These are phyloP conservation scores for Apaloderma vittatum DNA, from an alignment of 2,113 vertebrate species.

Conservation along the genomic window DNA sequence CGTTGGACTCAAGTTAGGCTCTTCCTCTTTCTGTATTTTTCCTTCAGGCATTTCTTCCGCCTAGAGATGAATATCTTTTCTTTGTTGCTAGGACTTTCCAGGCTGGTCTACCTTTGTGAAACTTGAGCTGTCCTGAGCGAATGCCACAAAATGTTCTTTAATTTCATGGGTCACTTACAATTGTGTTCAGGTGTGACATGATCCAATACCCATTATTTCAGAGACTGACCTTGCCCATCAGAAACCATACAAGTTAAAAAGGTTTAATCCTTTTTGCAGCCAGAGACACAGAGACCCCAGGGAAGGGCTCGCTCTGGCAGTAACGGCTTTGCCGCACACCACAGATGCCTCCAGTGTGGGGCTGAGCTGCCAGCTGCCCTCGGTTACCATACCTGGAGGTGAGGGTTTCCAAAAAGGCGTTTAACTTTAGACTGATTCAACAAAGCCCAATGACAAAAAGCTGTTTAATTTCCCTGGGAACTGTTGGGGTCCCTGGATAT, in stretches of 20 bases:
- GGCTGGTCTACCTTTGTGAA: not conserved
- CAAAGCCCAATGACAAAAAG: not conserved
- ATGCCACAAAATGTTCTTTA: not conserved
- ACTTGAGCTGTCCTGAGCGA: not conserved
- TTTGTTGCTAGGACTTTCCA: not conserved
- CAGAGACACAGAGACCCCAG: not conserved
- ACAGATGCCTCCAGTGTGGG: rapidly evolving
- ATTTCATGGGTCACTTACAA: not conserved
- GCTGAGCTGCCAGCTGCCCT: not conserved
- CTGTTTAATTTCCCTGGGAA: not conserved
- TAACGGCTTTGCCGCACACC: rapidly evolving
- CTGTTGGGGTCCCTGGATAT: not conserved
- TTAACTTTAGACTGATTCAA: not conserved
- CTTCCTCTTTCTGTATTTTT: not conserved
- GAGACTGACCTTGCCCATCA: constrained; percentile 22
- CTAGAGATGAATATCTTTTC: not conserved
- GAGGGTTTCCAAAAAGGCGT: not conserved
- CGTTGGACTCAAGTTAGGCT: not conserved
- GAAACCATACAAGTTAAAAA: not conserved
- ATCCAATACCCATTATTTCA: not conserved
- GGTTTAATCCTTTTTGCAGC: not conserved
- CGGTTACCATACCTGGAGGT: not conserved
- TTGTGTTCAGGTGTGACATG: not conserved
- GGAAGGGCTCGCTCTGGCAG: not conserved
- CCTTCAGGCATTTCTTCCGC: not conserved